Conservation (phyloP, 2,113 vertebrate species). For the Cacatua alba region DNA sequence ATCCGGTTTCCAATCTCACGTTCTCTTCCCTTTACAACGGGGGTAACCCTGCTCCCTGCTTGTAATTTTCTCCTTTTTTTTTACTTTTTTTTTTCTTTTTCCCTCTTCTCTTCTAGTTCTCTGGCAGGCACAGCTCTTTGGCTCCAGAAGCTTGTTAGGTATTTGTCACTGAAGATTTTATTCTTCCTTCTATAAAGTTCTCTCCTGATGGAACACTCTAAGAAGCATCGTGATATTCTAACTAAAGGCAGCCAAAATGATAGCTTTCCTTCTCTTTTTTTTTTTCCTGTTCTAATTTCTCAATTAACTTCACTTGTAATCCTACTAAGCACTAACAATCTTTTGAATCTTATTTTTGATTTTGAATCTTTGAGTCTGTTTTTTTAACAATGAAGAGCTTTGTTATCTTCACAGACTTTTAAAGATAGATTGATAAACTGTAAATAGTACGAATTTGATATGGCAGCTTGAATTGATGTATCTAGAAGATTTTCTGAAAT, state of each 20-base stretch:
- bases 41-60: background rate
- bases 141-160: slow-evolving; percentile 44
- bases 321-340: slow-evolving; percentile 9
- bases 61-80: background rate
- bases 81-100: background rate
- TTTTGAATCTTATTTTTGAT: background rate
- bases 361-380: background rate
- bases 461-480: background rate
- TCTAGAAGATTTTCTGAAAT: slow-evolving; percentile 31
- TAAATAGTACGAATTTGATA: slow-evolving; percentile 29
- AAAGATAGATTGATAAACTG: slow-evolving; percentile 50
- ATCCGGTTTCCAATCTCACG: background rate
- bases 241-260: background rate
- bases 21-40: background rate
- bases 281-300: background rate
- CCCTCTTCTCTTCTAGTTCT: background rate
- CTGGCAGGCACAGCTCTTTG: slow-evolving; percentile 2
- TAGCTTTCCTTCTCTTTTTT: background rate
- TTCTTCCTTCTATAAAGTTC: slow-evolving; percentile 40
- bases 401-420: slow-evolving; percentile 49
- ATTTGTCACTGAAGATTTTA: slow-evolving; percentile 35
- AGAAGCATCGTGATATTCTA: background rate
- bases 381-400: slow-evolving; percentile 39
- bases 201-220: slow-evolving; percentile 2
- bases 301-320: slow-evolving; percentile 3